These are phyloP conservation scores for Oxycera nigricornis DNA, from an alignment of 2,888 invertebrate genomes.

Conservation along the genomic window DNA sequence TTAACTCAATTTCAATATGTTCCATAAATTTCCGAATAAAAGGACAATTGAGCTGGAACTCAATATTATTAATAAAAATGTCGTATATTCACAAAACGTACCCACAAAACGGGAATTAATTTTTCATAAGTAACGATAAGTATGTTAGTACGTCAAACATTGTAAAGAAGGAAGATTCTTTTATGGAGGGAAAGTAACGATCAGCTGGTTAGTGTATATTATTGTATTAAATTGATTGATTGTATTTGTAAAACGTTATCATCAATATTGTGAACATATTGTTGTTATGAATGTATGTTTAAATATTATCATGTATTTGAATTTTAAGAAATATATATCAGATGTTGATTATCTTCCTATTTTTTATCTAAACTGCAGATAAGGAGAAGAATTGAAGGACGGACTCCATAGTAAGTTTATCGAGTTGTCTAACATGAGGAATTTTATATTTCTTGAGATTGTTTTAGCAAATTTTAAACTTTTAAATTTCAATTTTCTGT, in stretches of 20 bases:
- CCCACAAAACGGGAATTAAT: not conserved
- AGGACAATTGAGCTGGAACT: not conserved
- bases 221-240: not conserved
- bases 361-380: too few relatives aligned
- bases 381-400: too few relatives aligned
- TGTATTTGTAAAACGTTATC: not conserved
- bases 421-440: too few relatives aligned
- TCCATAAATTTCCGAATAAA: not conserved
- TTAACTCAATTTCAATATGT: not conserved
- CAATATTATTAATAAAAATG: not conserved
- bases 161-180: not conserved
- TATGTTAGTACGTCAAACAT: too few relatives aligned
- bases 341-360: too few relatives aligned
- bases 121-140: not conserved
- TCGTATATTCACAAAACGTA: not conserved
- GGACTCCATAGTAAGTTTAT: too few relatives aligned
- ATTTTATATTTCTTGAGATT: too few relatives aligned
- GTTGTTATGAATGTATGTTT: constrained; percentile 36
- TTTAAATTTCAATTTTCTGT: too few relatives aligned
- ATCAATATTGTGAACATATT: constrained; percentile 28
- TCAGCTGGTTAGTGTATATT: constrained; percentile 27
- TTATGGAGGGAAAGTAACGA: not conserved
- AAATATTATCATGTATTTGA: constrained; percentile 12
- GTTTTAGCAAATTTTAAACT: too few relatives aligned
- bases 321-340: constrained; percentile 31